Conservation (phyloP, 1,140 invertebrate species). For the Musca vetustissima region DNA sequence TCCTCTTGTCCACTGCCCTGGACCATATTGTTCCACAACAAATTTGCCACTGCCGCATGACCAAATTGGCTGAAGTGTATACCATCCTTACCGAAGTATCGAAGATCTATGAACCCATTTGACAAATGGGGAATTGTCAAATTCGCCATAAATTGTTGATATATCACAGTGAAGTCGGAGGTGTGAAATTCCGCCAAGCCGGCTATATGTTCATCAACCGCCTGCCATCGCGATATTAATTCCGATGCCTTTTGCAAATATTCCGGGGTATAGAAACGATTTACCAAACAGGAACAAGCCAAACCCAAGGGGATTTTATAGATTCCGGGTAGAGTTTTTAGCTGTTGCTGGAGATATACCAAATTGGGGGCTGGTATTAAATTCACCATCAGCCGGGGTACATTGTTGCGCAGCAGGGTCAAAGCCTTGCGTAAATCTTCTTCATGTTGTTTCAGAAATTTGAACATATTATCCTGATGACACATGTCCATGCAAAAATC, state of each 20-base stretch:
- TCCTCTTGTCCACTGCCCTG: constrained; percentile 53
- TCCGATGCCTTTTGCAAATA: constrained; percentile 39
- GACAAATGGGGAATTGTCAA: constrained; percentile 51
- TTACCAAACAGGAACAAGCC: constrained; percentile 61
- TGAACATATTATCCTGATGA: constrained; percentile 39
- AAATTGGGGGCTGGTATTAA: constrained; percentile 42
- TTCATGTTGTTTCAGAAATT: constrained; percentile 39
- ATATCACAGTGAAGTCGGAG: constrained; percentile 63
- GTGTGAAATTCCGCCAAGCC: constrained; percentile 48
- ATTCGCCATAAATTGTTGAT: constrained; percentile 60
- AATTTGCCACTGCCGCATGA: constrained; percentile 59
- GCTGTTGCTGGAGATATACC: constrained; percentile 38
- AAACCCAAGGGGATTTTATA: constrained; percentile 54
- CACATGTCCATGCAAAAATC: constrained; percentile 72
- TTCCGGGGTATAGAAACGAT: constrained; percentile 38
- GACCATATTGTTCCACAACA: constrained; percentile 66
- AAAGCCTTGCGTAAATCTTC: constrained; percentile 37
- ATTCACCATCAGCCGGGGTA: constrained; percentile 46
- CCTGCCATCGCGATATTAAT: constrained; percentile 55
- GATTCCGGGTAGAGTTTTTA: constrained; percentile 42
- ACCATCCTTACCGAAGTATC: constrained; percentile 69
- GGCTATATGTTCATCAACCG: constrained; percentile 51
- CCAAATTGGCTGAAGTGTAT: constrained; percentile 72
- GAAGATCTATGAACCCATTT: constrained; percentile 59
- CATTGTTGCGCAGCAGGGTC: constrained; percentile 42